Percentiles rank a stretch among this genome's conserved stretches.
Evolutionary conservation across 2,797 vertebrate species (phyloP).

Genomic region (Falco cherrug): DNA sequence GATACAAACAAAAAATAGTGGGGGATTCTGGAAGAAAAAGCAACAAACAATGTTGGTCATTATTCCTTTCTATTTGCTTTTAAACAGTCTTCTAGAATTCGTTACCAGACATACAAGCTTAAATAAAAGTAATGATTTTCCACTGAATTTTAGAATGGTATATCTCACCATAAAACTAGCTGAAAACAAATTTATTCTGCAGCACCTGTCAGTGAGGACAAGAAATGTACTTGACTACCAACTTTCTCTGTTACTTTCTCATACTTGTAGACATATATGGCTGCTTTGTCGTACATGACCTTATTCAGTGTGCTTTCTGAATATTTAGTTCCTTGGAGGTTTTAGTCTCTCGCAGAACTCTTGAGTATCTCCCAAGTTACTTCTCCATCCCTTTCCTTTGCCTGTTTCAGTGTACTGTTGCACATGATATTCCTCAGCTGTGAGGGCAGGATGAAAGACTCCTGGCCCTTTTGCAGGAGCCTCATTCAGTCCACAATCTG

Average conservation of each 20-base stretch:
- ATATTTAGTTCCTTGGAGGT: not conserved
- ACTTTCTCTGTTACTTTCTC: not conserved
- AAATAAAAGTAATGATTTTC: not conserved
- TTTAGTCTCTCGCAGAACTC: not conserved
- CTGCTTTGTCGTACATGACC: not conserved
- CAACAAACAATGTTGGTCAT: not conserved
- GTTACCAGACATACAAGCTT: not conserved
- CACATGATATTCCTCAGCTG: not conserved
- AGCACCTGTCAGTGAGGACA: not conserved
- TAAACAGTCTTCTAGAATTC: not conserved
- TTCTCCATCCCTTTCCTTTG: not conserved
- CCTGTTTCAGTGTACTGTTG: not conserved
- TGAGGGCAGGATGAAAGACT: not conserved
- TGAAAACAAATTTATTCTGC: not conserved
- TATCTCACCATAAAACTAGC: not conserved
- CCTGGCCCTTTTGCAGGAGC: not conserved
- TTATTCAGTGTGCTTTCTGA: not conserved
- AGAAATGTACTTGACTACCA: not conserved
- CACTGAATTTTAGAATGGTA: not conserved
- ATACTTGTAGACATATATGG: not conserved
- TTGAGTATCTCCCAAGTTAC: not conserved
- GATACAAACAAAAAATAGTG: not conserved
- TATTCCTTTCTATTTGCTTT: not conserved
- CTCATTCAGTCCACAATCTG: not conserved
- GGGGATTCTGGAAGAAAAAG: not conserved